Base-by-base conservation (phyloP, 2,113 vertebrate genomes). In the Origma solitaria region DNA sequence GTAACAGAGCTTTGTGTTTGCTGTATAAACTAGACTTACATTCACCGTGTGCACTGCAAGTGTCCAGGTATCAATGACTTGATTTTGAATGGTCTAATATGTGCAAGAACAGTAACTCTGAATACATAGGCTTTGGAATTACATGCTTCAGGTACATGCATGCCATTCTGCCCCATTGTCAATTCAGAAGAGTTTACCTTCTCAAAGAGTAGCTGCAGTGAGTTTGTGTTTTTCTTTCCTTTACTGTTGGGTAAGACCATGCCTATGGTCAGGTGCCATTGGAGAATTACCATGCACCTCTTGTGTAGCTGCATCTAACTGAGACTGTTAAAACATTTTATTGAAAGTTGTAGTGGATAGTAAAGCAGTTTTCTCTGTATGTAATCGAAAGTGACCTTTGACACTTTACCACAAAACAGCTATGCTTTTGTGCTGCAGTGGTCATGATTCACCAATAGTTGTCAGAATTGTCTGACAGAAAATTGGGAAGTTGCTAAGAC, bases 201-300 rank as follows among this genome's bases (percentile, higher is more conserved):
- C 51, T 61, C 2, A 3, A 27, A 53, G 15, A 6, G 27, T 31
- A 60, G 37, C 50, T 88, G 35, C 10, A 51, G 14, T 11, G 21
- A 77, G 10, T 65, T 69, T 49, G 58, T 65, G 58, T 70, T 58
- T 76, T 0, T 79, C 4, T 60, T 27, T 15, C 19, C 11, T 62
- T 53, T 37, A 18, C 33, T 60, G 4, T 50, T 22, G 21, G 15
- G 1, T 44, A 68, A 35, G 25, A 44, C 19, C 13, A 13, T 2
- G 0, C 13, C 7, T 51, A 5, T 31, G 30, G 28, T 54, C 38
- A 35, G 12, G 23, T 58, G 50, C 70, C 42, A 2, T 0, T 82
- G 75, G 42, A 61, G 35, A 82, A 47, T n/a, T 78, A 30, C 42
- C 17, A 3, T n/a, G 25, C 8, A 15, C 9, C 13, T 56, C 22